Conservation (phyloP, 2,113 vertebrate genomes). For the Nyctereutes procyonoides region DNA sequence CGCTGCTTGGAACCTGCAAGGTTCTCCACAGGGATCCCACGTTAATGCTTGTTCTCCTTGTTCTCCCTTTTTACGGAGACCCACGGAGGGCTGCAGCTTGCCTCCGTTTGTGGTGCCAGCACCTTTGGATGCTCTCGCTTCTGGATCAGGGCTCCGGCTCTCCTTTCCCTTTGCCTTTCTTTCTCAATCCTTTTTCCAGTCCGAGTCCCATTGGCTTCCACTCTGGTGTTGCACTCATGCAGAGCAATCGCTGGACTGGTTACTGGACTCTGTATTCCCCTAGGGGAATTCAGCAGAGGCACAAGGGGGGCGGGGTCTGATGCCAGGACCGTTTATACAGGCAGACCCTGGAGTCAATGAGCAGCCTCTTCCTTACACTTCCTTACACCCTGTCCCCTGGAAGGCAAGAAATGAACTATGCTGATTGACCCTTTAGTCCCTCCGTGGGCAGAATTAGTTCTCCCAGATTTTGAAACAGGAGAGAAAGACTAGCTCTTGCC, state of each 20-base stretch:
- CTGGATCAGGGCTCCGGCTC: fast-evolving
- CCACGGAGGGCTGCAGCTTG: neutral
- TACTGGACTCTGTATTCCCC: neutral
- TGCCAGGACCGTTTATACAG: fast-evolving
- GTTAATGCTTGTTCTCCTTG: fast-evolving
- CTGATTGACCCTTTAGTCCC: neutral
- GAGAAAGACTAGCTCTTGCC: neutral
- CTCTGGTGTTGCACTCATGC: neutral
- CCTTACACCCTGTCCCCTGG: no score
- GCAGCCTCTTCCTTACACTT: neutral
- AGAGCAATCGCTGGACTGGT: neutral
- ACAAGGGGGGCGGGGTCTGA: neutral
- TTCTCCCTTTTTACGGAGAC: neutral
- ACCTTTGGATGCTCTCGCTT: fast-evolving
- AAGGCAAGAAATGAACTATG: neutral
- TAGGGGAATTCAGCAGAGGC: no score
- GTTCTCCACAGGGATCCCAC: fast-evolving
- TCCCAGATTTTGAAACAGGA: neutral
- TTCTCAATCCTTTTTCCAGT: no score
- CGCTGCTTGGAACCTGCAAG: fast-evolving
- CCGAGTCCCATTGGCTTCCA: neutral
- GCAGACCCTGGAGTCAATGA: neutral
- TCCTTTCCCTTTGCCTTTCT: neutral
- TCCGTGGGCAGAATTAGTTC: neutral
- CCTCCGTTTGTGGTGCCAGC: neutral